Base-by-base conservation (phyloP, 2,113 vertebrate genomes). In the Sclerurus mexicanus region DNA sequence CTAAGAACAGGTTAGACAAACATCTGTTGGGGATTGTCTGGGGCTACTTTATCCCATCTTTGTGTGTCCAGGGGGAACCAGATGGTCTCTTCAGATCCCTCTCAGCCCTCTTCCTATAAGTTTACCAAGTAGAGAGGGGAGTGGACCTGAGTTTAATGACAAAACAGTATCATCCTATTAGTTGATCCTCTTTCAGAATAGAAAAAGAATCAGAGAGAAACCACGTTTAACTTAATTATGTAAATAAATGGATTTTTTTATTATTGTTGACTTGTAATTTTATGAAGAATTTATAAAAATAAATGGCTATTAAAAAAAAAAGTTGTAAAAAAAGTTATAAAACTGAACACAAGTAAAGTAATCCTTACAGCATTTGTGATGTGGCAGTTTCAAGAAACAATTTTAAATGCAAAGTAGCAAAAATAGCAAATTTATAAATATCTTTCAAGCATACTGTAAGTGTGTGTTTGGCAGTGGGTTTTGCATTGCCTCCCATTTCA, bases 11-110 rank as follows among this genome's bases (percentile, higher is more conserved):
- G 95, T 96, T 95, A 95, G 94, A 95, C 91, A 82, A 93, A 89
- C 93, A 95, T 94, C 94, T 91, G 93, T n/a, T 87, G 84, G 69
- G 94, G 94, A 95, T 95, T 95, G 94, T 96, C 94, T 93, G 87
- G 56, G 85, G 62, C 84, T 72, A 73, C 91, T 95, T 96, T 72
- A 97, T 94, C 91, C 96, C 37, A 35, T 81, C 93, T 96, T 89
- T 73, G 74, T 87, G 85, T 0, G 1, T 78, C 87, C 3, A 0
- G 39, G 31, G n/a, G 24, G 21, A 20, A 91, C 91, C 95, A 96
- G 91, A 95, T 91, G 91, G 94, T 73, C 84, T 78, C 93, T 75
- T 68, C 87, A 93, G 93, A 94, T 92, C 66, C 88, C 53, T 82
- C 84, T 81, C 81, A 46, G 66, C 22, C 64, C 49, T 49, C 58